phyloP scores from a whole-genome alignment of 2,113 vertebrate genomes.

The Sapayoa aenigma region DNA sequence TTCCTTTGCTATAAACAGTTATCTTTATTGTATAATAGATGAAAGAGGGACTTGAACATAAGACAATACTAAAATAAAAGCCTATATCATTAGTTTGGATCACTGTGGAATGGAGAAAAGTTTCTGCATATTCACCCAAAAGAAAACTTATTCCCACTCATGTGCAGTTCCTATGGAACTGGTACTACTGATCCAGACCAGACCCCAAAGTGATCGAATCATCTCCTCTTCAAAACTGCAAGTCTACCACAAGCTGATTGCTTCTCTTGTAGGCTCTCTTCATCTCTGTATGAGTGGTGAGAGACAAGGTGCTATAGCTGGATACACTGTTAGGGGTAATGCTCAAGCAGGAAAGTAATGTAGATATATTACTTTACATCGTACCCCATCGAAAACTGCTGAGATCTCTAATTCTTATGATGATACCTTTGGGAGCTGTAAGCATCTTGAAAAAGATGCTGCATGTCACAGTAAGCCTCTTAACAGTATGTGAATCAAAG shows the following conservation, averaged over 20 bases:
- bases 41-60: background rate
- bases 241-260: background rate
- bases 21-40: background rate
- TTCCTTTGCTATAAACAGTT: background rate
- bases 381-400: background rate
- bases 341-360: background rate
- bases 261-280: background rate
- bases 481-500: background rate
- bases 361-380: slow-evolving; percentile 1
- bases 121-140: background rate
- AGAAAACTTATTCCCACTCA: background rate
- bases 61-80: background rate
- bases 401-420: slow-evolving; percentile 22
- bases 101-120: background rate
- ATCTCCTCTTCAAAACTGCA: background rate
- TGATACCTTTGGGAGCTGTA: slow-evolving; percentile 8
- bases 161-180: background rate
- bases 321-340: background rate
- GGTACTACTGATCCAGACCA: background rate
- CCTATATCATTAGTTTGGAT: background rate
- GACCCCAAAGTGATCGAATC: background rate
- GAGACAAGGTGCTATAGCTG: background rate
- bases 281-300: background rate
- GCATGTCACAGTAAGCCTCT: background rate
- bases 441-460: background rate